phyloP scores from a whole-genome alignment of 2,113 vertebrate species.

The Asarcornis scutulata region DNA sequence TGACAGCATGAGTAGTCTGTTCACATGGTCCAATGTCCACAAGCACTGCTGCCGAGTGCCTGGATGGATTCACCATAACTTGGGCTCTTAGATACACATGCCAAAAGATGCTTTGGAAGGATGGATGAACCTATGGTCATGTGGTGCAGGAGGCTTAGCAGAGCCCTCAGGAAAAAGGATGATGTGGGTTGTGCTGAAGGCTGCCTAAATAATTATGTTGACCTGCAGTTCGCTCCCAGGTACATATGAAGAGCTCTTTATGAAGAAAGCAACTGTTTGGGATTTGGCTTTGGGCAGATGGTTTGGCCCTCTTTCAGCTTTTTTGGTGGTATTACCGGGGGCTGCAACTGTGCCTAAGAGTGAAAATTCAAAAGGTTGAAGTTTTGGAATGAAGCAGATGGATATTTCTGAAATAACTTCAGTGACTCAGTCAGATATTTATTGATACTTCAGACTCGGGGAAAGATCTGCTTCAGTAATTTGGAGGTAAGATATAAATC shows the following conservation, averaged over 20 bases:
- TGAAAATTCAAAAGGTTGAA: neutral
- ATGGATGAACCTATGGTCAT: neutral
- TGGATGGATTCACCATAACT: neutral
- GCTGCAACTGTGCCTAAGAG: neutral
- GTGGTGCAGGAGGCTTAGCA: neutral
- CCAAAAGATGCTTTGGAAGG: neutral
- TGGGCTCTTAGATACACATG: neutral
- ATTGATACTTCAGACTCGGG: neutral
- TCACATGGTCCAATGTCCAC: rapidly evolving
- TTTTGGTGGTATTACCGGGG: neutral
- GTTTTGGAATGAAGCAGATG: neutral
- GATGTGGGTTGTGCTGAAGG: neutral
- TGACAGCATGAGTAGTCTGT: neutral
- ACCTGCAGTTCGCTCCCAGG: neutral
- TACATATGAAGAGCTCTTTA: neutral
- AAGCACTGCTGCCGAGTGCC: neutral
- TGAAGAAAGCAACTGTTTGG: neutral
- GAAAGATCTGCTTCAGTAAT: neutral
- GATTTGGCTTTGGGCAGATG: neutral
- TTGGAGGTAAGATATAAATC: neutral
- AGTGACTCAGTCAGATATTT: neutral
- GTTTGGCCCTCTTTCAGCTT: neutral
- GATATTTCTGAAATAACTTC: constrained; percentile 19
- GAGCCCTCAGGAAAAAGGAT: neutral
- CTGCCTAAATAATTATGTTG: neutral